phyloP scores from a whole-genome alignment of 2,797 vertebrate genomes.

The Vultur gryphus region DNA sequence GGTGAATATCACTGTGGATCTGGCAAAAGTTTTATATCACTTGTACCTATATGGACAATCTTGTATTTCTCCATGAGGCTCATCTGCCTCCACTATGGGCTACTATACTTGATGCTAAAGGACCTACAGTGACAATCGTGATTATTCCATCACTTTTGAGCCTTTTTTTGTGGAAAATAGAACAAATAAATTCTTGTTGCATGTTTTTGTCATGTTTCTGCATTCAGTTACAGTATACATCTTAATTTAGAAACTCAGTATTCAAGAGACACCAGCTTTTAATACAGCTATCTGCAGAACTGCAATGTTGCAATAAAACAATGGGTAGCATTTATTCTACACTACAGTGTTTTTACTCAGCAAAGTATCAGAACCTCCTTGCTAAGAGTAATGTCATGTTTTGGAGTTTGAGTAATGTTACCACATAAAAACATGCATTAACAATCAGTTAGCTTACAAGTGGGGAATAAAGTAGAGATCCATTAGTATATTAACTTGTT shows the following conservation, averaged over 20 bases:
- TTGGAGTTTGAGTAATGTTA: neutral
- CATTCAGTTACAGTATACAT: neutral
- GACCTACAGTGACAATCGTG: neutral
- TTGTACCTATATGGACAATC: neutral
- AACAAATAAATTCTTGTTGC: neutral
- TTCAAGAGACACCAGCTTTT: neutral
- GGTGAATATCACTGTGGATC: neutral
- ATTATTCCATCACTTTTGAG: neutral
- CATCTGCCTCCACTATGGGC: neutral
- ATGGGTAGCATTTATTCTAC: neutral
- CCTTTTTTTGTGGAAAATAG: neutral
- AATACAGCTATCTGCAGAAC: neutral
- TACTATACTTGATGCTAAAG: neutral
- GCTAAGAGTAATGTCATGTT: neutral
- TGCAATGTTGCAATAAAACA: neutral
- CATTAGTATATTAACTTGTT: neutral
- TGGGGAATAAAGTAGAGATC: neutral
- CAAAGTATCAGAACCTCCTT: neutral
- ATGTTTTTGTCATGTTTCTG: neutral
- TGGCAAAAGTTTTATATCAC: neutral
- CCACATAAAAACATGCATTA: slow-evolving; percentile 2
- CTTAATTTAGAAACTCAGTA: neutral
- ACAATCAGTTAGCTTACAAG: neutral
- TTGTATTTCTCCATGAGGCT: neutral
- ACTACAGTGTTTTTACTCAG: neutral